Conservation (phyloP, 2,797 vertebrate genomes). For the Propithecus perrieri region DNA sequence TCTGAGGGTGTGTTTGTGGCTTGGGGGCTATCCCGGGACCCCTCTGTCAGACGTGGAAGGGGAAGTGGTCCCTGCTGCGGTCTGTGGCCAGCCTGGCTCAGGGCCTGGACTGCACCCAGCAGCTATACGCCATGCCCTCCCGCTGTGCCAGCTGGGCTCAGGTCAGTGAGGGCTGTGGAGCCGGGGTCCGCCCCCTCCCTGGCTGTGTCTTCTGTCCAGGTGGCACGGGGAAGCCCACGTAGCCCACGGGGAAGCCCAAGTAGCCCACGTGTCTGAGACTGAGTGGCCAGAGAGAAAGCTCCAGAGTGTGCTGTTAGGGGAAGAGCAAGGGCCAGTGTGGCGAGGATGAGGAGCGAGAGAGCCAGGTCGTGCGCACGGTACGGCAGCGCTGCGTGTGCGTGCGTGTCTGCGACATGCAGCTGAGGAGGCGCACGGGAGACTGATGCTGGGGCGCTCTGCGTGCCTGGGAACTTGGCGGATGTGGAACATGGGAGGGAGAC, state of each 20-base stretch:
- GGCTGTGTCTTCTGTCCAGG: not conserved
- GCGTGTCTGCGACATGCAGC: no score
- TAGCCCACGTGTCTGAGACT: not conserved
- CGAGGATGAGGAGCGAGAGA: not conserved
- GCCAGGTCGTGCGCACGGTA: not conserved
- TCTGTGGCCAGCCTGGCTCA: not conserved
- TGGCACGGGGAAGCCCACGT: not conserved
- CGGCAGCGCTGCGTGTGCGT: rapidly evolving
- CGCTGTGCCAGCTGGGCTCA: not conserved
- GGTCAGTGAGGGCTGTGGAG: not conserved
- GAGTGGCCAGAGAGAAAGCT: rapidly evolving
- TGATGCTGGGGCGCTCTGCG: no score
- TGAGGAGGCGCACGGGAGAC: not conserved
- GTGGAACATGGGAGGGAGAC: not conserved
- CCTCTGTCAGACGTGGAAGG: not conserved
- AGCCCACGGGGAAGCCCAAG: not conserved
- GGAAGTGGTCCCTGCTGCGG: not conserved
- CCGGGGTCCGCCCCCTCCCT: not conserved
- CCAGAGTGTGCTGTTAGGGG: rapidly evolving
- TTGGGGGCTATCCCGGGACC: not conserved
- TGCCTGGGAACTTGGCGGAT: not conserved
- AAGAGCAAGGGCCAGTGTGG: not conserved
- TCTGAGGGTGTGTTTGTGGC: not conserved
- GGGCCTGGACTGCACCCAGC: no score
- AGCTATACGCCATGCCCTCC: not conserved